phyloP scores from a whole-genome alignment of 2,113 vertebrate genomes.

The Callipepla squamata region DNA sequence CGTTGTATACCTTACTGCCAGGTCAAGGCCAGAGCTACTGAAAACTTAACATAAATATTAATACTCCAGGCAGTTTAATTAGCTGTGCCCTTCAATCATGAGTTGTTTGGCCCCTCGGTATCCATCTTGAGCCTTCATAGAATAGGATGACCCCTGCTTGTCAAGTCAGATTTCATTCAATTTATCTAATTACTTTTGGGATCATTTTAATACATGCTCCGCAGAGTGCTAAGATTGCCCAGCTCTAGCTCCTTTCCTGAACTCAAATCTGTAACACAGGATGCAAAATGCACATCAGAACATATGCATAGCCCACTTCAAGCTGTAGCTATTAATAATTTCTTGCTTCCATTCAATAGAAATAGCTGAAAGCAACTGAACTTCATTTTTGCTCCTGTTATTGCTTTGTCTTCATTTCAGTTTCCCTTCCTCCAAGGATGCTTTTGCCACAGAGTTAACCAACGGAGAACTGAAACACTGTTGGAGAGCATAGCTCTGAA shows the following conservation, averaged over 20 bases:
- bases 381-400: conserved; percentile 14
- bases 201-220: conserved; percentile 12
- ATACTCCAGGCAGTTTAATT: conserved; percentile 69
- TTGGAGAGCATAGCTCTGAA: neutral
- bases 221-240: neutral
- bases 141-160: conserved; percentile 58
- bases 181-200: conserved; percentile 66
- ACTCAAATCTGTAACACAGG: neutral
- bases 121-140: conserved; percentile 56
- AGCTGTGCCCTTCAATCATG: conserved; percentile 59
- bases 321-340: neutral
- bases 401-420: conserved; percentile 14
- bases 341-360: conserved; percentile 2
- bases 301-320: neutral
- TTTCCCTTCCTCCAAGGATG: neutral
- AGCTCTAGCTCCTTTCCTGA: neutral
- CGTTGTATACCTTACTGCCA: conserved; percentile 40
- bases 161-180: conserved; percentile 60
- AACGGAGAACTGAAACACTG: neutral
- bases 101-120: conserved; percentile 56
- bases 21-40: conserved; percentile 53
- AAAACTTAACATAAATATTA: conserved; percentile 70
- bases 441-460: neutral
- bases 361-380: neutral
- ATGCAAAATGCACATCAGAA: conserved; percentile 13